Base-by-base conservation (phyloP, 2,113 vertebrate genomes). In the Spilogale gracilis region DNA sequence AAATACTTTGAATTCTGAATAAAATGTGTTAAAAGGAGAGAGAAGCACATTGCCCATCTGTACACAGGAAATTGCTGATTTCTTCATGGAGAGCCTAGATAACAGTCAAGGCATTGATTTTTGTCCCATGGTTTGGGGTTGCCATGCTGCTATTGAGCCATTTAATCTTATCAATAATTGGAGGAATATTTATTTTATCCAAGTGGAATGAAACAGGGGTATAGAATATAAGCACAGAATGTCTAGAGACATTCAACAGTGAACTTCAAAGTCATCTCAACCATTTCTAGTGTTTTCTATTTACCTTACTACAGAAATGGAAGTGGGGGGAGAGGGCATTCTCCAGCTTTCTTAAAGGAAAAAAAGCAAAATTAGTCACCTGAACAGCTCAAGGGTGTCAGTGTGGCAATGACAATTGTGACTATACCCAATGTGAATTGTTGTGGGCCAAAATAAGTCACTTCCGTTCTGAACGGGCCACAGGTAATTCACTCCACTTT, bases 331-430 rank as follows among this genome's bases (percentile, higher is more conserved):
- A 54, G 30, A 65, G 45, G 56, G 61, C 71, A 92, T 63, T 84
- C 45, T 95, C 54, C n/a, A 78, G 63, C 85, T 84, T 89, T 94
- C 27, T 85, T 81, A 45, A 81, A 87, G 56, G 52, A 84, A 27
- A 65, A 69, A 27, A 65, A 69, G 67, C 38, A 89, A 76, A 89
- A 80, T 91, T 23, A 88, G 58, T 65, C 4, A 87, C 58, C 89
- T 52, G 52, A 81, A 73, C 45, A 65, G n/a, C 9, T 20, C 11
- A 32, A 67, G 58, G 32, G 3, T 13, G 9, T 91, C 69, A 84
- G 32, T 1, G 0, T 30, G 20, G 60, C 18, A 54, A 0, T 54
- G 89, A 76, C 3, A 17, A 50, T 48, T 52, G 9, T 69, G 61
- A 74, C 9, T 9, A 18, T 5, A 63, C 4, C 23, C 63, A 43